phyloP scores from a whole-genome alignment of 2,888 invertebrate genomes.

The Abscondita cerata region DNA sequence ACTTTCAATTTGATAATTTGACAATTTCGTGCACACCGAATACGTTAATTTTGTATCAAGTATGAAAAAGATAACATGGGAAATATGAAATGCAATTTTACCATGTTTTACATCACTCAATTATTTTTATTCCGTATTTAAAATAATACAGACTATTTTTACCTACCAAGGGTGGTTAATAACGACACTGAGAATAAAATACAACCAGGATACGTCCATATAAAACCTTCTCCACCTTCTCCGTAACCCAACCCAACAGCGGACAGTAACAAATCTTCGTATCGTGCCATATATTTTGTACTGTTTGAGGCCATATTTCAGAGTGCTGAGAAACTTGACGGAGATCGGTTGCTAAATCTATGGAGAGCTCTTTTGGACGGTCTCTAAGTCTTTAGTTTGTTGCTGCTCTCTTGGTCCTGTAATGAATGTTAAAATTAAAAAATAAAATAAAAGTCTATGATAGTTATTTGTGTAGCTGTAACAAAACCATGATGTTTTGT shows the following conservation, averaged over 20 bases:
- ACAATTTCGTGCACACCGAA: too few relatives aligned
- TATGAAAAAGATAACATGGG: too few relatives aligned
- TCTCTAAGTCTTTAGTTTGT: conserved; percentile 63
- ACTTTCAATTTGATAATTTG: too few relatives aligned
- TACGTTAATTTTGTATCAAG: too few relatives aligned
- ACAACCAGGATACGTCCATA: conserved; percentile 74
- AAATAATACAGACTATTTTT: too few relatives aligned
- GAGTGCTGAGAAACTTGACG: conserved; percentile 64
- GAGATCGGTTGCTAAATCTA: conserved; percentile 69
- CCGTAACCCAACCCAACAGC: conserved; percentile 64
- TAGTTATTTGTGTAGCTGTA: too few relatives aligned
- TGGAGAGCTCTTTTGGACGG: conserved; percentile 67
- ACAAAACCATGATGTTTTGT: too few relatives aligned
- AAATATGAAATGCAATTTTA: too few relatives aligned
- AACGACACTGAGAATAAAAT: conserved; percentile 73
- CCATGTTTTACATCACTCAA: too few relatives aligned
- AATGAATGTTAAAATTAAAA: conserved; percentile 38
- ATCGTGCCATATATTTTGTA: conserved; percentile 64
- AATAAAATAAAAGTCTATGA: too few relatives aligned
- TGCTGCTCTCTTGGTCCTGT: conserved; percentile 67
- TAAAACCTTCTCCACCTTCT: conserved; percentile 65
- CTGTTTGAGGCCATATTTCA: conserved; percentile 67
- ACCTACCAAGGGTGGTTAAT: conserved; percentile 71
- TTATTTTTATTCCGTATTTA: too few relatives aligned
- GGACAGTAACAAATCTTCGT: conserved; percentile 66